Evolutionary conservation across 2,797 vertebrate genomes (phyloP).

Genomic region (Pantherophis vulpinus): DNA sequence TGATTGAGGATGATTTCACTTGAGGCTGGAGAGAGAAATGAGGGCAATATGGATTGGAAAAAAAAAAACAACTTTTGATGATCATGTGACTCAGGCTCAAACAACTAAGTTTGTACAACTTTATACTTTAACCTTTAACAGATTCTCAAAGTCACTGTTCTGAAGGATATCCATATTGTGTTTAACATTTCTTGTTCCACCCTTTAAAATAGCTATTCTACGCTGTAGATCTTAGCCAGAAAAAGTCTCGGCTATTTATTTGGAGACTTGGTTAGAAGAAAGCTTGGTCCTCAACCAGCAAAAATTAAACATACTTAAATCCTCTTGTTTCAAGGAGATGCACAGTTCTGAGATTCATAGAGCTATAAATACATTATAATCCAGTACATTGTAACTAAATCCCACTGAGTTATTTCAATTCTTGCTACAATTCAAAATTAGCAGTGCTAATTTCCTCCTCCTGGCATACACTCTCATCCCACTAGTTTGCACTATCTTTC

Average conservation of each 20-base stretch:
- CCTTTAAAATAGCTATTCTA: background rate
- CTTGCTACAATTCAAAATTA: background rate
- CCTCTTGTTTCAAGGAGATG: background rate
- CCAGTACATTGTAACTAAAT: background rate
- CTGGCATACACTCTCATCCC: background rate
- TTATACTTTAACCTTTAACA: background rate
- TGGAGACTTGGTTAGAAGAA: background rate
- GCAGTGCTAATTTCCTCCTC: background rate
- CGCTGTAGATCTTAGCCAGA: background rate
- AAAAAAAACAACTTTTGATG: conserved; percentile 28
- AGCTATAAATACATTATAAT: background rate
- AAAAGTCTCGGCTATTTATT: background rate
- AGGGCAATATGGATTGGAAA: conserved; percentile 15
- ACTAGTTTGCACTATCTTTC: background rate
- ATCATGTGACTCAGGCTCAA: background rate
- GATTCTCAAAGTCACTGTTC: background rate
- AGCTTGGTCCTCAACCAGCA: background rate
- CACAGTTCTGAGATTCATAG: background rate
- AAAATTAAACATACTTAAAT: background rate
- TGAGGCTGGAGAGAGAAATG: background rate
- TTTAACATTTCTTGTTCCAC: background rate
- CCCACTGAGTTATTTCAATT: background rate
- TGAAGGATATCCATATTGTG: background rate
- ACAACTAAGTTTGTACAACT: background rate
- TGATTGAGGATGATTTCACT: background rate